Evolutionary conservation across 2,888 invertebrate species (phyloP).

Genomic region (Aproaerema taeniolella): DNA sequence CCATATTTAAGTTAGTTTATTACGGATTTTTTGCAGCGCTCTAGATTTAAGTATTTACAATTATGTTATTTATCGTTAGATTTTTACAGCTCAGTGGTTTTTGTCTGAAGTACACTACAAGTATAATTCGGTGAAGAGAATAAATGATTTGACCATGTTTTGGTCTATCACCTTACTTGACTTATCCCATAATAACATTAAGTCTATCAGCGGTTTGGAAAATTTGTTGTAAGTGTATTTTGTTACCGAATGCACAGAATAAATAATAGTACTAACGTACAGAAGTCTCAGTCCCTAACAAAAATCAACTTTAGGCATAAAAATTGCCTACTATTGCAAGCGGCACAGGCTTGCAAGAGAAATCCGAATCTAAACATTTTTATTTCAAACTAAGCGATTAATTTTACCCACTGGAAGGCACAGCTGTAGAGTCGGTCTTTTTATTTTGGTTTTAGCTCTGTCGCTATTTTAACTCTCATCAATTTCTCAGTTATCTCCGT

Average conservation of each 20-base stretch:
- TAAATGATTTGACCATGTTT: constrained; percentile 73
- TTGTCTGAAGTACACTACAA: constrained; percentile 79
- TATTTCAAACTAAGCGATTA: too few relatives aligned
- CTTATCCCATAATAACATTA: constrained; percentile 79
- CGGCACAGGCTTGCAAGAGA: too few relatives aligned
- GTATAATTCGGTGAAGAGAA: constrained; percentile 70
- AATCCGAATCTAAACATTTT: too few relatives aligned
- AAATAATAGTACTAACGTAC: too few relatives aligned
- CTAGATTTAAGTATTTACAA: too few relatives aligned
- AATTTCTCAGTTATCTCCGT: constrained; percentile 64
- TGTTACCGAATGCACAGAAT: background rate
- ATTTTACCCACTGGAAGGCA: too few relatives aligned
- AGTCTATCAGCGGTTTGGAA: constrained; percentile 70
- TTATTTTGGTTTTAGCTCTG: too few relatives aligned
- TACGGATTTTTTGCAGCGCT: constrained; percentile 1
- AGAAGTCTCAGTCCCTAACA: too few relatives aligned
- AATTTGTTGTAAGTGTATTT: constrained; percentile 57
- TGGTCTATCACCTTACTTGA: constrained; percentile 80
- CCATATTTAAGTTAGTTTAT: background rate
- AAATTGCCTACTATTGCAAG: too few relatives aligned
- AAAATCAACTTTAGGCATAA: too few relatives aligned
- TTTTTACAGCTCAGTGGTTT: constrained; percentile 75
- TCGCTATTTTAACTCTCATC: constrained; percentile 4
- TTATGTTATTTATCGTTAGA: too few relatives aligned
- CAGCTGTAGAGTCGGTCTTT: too few relatives aligned